Evolutionary conservation across 2,888 invertebrate species (phyloP), one percentile per base, ranked within the genome.

Genomic region (Gibbula magus): DNA sequence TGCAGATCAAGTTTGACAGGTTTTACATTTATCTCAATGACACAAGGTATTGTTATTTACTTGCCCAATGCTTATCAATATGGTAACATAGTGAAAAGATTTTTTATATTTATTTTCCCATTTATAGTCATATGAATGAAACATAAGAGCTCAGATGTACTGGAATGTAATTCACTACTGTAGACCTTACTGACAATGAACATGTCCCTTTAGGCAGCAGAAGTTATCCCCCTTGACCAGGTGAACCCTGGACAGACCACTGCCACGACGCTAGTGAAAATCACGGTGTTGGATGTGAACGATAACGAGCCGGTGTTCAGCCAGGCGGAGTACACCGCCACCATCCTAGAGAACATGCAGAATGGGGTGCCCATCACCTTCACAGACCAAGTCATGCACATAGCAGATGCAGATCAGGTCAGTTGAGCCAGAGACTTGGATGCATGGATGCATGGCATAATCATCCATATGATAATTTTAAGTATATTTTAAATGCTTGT

Each of bases 291-390:
- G 51, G 93, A 94, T 85, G 92, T 94, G 51, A 93, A 94, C 83
- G 93, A 93, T 86, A 92, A 93, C 94, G 95, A 95, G 1, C 98
- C 98, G 35, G n/a, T 77, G 61, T 90, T 90, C 80, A 86, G 85
- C 79, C 79, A 83, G 3, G 70, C 56, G 0, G 73, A 39, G 25
- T 90, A 89, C 82, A 81, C 82, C 8, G 89, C 90, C 5, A 85
- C 84, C 29, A 87, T 89, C 35, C 79, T 85, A 45, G 90, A 90
- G 78, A 89, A 90, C 81, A 89, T 89, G 89, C 88, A 89, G 79
- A 82, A 80, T 8, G 88, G 87, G 10, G 89, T 90, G 35, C 89
- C 90, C 5, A 85, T 90, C 39, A 86, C 85, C 7, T 88, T 90
- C 70, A 74, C 80, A 20, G 85, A 84, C 32, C 80, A 77, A 20